Percentiles rank a stretch among this genome's conserved stretches.
Conservation (phyloP, 2,113 vertebrate species). For the Misgurnus anguillicaudatus region DNA sequence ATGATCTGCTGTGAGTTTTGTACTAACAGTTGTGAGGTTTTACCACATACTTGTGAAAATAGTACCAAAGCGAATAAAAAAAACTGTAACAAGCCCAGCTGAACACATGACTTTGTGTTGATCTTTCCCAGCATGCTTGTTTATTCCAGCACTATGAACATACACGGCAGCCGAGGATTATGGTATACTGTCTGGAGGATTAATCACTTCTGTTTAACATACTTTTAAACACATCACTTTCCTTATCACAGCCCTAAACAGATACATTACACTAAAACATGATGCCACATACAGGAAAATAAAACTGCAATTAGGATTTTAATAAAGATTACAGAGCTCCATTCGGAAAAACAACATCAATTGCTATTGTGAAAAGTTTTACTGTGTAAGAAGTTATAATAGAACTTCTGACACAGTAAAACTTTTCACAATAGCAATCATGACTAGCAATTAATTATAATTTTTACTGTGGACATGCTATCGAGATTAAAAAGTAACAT, state of each 20-base stretch:
- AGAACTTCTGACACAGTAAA: too few species aligned
- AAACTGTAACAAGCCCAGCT: not conserved
- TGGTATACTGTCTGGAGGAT: constrained; percentile 61
- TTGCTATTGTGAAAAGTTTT: too few species aligned
- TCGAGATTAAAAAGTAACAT: too few species aligned
- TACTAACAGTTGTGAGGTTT: too few species aligned
- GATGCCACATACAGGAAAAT: constrained; percentile 7
- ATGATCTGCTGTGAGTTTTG: too few species aligned
- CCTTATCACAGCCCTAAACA: not conserved
- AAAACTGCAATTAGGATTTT: not conserved
- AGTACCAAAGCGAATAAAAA: too few species aligned
- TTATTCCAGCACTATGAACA: constrained; percentile 51
- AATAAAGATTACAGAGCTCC: constrained; percentile 33
- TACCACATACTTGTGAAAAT: too few species aligned
- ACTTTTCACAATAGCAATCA: too few species aligned
- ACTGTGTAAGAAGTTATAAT: too few species aligned
- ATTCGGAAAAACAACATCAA: not conserved
- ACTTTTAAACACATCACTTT: constrained; percentile 42
- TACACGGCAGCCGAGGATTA: constrained; percentile 63
- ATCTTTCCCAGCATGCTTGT: constrained; percentile 46
- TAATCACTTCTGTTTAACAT: constrained; percentile 44
- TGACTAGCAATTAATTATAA: too few species aligned
- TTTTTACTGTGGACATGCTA: too few species aligned
- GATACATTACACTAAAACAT: not conserved
- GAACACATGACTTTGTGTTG: constrained; percentile 34